Conservation (phyloP, 2,888 invertebrate species). For the Pseudolycoriella hygida region DNA sequence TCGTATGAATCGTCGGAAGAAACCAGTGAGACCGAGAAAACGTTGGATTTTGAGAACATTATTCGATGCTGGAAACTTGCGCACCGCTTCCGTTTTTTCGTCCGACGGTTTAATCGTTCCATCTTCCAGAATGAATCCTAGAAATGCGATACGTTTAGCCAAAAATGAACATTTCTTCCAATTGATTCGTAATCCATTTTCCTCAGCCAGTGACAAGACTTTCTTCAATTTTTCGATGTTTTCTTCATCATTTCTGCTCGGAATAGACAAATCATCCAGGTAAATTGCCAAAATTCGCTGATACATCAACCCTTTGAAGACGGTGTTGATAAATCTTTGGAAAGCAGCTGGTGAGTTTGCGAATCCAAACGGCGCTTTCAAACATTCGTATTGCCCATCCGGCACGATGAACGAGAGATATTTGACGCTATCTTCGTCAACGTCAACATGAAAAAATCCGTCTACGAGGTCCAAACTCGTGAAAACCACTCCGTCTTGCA, state of each 20-base stretch:
- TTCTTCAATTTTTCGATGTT: constrained; percentile 10
- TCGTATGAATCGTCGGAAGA: constrained; percentile 15
- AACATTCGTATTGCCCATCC: no score
- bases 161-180: constrained; percentile 11
- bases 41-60: constrained; percentile 16
- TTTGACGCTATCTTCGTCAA: constrained; percentile 13
- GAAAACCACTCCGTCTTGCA: constrained; percentile 13
- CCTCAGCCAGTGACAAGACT: no score
- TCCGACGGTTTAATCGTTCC: background rate
- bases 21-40: constrained; percentile 17
- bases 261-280: constrained; percentile 12
- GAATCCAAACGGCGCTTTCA: no score
- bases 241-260: constrained; percentile 9
- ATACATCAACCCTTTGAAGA: no score
- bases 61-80: constrained; percentile 13
- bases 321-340: no score
- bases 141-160: constrained; percentile 5
- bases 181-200: no score
- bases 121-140: background rate
- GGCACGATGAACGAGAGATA: background rate
- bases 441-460: constrained; percentile 19
- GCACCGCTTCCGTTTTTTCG: constrained; percentile 6
- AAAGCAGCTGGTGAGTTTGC: no score
- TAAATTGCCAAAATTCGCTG: no score
- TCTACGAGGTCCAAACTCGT: constrained; percentile 15